Conservation (phyloP, 2,888 invertebrate species). For the Ecdyonurus torrentis region DNA sequence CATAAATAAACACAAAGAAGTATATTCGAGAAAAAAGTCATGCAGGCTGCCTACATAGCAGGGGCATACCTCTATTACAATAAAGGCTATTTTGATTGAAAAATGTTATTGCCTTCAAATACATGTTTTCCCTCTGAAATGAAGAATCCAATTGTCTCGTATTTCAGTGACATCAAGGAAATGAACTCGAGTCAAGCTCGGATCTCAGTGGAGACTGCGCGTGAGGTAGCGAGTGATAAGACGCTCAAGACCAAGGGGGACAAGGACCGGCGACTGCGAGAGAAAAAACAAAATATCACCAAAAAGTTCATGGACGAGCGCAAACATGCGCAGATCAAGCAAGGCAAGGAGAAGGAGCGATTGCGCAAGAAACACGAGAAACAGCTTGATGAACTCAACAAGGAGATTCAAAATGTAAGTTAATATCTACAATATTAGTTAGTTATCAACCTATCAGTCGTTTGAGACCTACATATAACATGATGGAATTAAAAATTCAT, state of each 20-base stretch:
- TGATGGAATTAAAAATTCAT: not conserved
- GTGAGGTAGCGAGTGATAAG: constrained; percentile 91
- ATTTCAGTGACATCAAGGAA: constrained; percentile 82
- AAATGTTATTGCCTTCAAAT: too few species aligned
- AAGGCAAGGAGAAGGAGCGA: constrained; percentile 81
- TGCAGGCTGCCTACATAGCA: not conserved
- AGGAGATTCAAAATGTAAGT: constrained; percentile 71
- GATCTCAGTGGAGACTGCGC: constrained; percentile 91
- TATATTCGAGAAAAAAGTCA: constrained; percentile 3
- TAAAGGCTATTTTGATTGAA: too few species aligned
- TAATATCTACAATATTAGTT: too few species aligned
- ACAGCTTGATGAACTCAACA: constrained; percentile 73
- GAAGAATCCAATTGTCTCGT: too few species aligned
- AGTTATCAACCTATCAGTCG: not conserved
- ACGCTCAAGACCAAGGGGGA: constrained; percentile 91
- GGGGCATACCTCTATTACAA: too few species aligned
- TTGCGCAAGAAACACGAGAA: constrained; percentile 82
- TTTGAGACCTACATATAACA: not conserved
- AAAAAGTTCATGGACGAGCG: constrained; percentile 95
- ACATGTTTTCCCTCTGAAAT: too few species aligned
- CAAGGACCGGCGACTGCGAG: constrained; percentile 79
- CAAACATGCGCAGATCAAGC: constrained; percentile 73
- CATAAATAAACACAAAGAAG: too few species aligned
- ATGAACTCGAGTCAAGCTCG: constrained; percentile 90
- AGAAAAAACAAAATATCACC: constrained; percentile 95